These are phyloP conservation scores for Nomia melanderi DNA, from an alignment of 1,140 invertebrate species.

Conservation along the genomic window DNA sequence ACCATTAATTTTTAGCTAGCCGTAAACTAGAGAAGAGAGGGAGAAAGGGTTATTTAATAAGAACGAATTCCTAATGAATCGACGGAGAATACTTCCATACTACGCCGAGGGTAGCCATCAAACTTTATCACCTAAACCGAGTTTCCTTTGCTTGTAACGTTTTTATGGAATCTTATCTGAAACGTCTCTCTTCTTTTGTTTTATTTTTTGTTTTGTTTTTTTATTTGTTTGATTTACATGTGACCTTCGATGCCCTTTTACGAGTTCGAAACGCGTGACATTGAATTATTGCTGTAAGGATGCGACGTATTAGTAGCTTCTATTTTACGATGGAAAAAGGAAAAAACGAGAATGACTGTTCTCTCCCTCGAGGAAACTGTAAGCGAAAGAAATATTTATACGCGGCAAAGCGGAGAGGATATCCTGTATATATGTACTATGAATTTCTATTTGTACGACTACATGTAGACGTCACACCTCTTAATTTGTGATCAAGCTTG, in stretches of 20 bases:
- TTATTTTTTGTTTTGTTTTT: too few species aligned
- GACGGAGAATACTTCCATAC: slow-evolving; percentile 33
- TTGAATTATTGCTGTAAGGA: too few species aligned
- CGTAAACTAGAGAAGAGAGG: slow-evolving; percentile 14
- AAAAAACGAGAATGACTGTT: neutral
- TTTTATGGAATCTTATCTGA: too few species aligned
- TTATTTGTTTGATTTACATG: too few species aligned
- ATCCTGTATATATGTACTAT: slow-evolving; percentile 24
- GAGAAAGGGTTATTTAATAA: slow-evolving; percentile 33
- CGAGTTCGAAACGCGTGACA: too few species aligned
- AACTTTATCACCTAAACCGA: neutral
- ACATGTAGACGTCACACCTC: slow-evolving; percentile 37
- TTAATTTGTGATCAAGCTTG: slow-evolving; percentile 38
- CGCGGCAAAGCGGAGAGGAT: neutral
- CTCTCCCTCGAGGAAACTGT: neutral
- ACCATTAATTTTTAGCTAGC: slow-evolving; percentile 48
- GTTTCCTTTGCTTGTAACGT: too few species aligned
- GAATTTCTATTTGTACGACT: slow-evolving; percentile 45
- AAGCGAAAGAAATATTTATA: neutral
- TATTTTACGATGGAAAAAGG: too few species aligned
- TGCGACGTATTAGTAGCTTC: too few species aligned
- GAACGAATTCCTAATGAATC: slow-evolving; percentile 46
- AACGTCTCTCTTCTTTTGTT: too few species aligned
- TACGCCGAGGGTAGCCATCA: neutral
- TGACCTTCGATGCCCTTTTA: too few species aligned